Evolutionary conservation across 2,797 vertebrate genomes (phyloP).

Genomic region (Esox masquinongy): DNA sequence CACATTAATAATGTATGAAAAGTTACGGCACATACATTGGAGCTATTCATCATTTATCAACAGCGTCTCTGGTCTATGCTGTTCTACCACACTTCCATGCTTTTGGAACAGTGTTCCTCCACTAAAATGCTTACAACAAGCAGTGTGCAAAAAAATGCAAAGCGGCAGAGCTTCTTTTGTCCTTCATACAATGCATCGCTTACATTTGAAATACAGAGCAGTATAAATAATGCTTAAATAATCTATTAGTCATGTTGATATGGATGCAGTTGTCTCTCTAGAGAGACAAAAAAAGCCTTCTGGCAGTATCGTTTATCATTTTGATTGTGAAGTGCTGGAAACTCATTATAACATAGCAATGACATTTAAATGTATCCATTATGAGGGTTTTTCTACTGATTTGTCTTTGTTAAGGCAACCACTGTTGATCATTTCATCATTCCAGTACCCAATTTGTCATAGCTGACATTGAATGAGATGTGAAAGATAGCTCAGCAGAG

Average conservation of each 20-base stretch:
- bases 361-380: conserved; percentile 30
- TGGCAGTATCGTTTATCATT: conserved; percentile 47
- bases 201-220: background rate
- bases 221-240: background rate
- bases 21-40: background rate
- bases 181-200: background rate
- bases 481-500: conserved; percentile 22
- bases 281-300: conserved; percentile 21
- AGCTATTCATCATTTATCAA: background rate
- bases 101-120: background rate
- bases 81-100: background rate
- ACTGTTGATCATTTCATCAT: conserved; percentile 22
- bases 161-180: background rate
- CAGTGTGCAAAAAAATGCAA: background rate
- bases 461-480: background rate
- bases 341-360: conserved; percentile 16
- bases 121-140: background rate
- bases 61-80: background rate
- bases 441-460: conserved; percentile 22
- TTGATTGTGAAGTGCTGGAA: conserved; percentile 30
- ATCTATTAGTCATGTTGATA: background rate
- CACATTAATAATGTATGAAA: conserved; percentile 19
- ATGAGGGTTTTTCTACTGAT: conserved; percentile 19
- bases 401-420: conserved; percentile 22
- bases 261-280: background rate